Evolutionary conservation across 2,888 invertebrate species (phyloP).

Genomic region (Melanostoma scalare): DNA sequence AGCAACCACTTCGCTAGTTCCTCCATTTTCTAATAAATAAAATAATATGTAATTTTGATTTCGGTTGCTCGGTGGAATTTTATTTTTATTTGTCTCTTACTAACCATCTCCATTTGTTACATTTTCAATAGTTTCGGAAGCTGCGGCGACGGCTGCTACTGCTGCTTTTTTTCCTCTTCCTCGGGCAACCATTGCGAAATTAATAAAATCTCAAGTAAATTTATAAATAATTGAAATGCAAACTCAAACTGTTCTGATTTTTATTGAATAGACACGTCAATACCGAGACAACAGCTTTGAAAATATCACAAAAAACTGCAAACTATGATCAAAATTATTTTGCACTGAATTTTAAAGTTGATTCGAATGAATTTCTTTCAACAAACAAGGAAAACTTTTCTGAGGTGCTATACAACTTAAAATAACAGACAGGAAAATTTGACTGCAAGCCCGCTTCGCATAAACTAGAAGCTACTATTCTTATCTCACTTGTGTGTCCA

Average conservation of each 20-base stretch:
- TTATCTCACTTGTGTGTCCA: too few species aligned
- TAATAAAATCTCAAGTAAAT: not conserved
- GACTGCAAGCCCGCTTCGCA: constrained; percentile 57
- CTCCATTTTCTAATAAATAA: constrained; percentile 6
- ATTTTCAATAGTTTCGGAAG: constrained; percentile 47
- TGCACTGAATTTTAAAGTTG: constrained; percentile 11
- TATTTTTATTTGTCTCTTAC: not conserved
- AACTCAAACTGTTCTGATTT: not conserved
- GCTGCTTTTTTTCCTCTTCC: constrained; percentile 65
- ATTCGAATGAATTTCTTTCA: constrained; percentile 28
- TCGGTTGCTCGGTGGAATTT: too few species aligned
- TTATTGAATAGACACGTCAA: not conserved
- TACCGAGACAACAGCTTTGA: constrained; percentile 2
- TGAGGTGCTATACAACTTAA: constrained; percentile 43
- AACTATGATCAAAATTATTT: not conserved
- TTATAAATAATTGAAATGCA: constrained; percentile 19
- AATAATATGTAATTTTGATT: too few species aligned
- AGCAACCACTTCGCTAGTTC: constrained; percentile 8
- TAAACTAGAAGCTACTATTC: not conserved
- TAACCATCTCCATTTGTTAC: constrained; percentile 59
- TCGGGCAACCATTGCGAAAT: constrained; percentile 54
- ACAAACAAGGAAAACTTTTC: constrained; percentile 50
- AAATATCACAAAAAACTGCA: constrained; percentile 6
- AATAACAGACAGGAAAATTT: constrained; percentile 51
- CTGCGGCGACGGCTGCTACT: constrained; percentile 39